phyloP scores from a whole-genome alignment of 2,113 vertebrate genomes.

The Melanotaenia duboulayi region DNA sequence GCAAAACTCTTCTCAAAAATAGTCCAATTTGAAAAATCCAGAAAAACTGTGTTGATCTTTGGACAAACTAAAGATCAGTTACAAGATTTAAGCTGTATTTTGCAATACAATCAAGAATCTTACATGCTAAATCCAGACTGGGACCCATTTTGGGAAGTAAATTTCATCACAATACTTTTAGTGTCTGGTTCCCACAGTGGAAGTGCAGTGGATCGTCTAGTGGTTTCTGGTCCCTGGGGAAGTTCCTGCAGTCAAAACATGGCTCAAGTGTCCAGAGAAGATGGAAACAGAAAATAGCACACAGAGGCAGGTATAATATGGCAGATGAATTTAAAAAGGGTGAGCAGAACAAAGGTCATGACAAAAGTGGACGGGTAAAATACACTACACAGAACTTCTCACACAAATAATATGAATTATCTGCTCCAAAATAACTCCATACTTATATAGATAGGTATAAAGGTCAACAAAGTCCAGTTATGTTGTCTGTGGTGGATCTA shows the following conservation, averaged over 20 bases:
- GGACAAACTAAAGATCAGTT: too few relatives aligned
- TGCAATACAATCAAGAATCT: too few relatives aligned
- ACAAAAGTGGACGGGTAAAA: background rate
- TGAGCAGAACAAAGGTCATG: background rate
- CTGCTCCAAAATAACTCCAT: constrained; percentile 36
- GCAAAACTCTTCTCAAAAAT: too few relatives aligned
- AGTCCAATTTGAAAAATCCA: too few relatives aligned
- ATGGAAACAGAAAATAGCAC: background rate
- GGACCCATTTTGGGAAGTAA: too few relatives aligned
- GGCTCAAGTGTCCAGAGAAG: background rate
- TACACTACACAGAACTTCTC: constrained; percentile 8
- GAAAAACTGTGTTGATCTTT: too few relatives aligned
- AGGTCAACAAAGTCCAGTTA: constrained; percentile 66
- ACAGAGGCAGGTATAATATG: background rate
- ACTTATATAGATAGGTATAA: constrained; percentile 44
- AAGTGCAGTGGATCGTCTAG: background rate
- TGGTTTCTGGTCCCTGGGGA: background rate
- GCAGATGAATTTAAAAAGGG: background rate
- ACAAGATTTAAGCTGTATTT: too few relatives aligned
- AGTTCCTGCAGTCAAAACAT: constrained; percentile 7
- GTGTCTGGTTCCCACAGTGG: background rate
- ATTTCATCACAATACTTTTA: too few relatives aligned
- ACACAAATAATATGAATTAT: constrained; percentile 10
- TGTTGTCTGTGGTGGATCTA: constrained; percentile 55
- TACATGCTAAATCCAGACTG: too few relatives aligned